phyloP scores from a whole-genome alignment of 1,140 invertebrate genomes.

The Drosophila parabipectinata region DNA sequence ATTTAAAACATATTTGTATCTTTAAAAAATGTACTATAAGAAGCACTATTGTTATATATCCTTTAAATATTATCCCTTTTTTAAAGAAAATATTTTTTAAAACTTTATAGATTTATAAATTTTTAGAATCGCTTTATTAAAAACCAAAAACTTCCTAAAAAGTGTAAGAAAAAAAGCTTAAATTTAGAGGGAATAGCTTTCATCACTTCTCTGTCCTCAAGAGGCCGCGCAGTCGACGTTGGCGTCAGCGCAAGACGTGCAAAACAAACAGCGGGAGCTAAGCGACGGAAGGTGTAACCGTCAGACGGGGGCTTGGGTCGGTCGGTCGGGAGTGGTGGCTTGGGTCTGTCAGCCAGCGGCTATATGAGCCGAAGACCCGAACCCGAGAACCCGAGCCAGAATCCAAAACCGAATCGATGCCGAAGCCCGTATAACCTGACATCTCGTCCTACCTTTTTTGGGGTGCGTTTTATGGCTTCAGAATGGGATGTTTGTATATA shows the following conservation, averaged over 20 bases:
- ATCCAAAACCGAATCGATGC: conserved; percentile 10
- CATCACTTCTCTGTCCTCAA: conserved; percentile 16
- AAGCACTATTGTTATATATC: too few species aligned
- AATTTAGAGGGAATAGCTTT: background rate
- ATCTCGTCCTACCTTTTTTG: conserved; percentile 65
- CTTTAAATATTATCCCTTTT: too few species aligned
- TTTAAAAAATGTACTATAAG: too few species aligned
- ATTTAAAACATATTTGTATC: too few species aligned
- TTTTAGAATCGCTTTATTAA: too few species aligned
- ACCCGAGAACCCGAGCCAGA: conserved; percentile 3
- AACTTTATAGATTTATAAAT: too few species aligned
- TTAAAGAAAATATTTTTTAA: too few species aligned
- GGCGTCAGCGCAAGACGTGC: conserved; percentile 57
- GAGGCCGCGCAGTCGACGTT: conserved; percentile 15
- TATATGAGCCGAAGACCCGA: conserved; percentile 33
- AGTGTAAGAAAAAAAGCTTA: background rate
- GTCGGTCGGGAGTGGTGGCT: background rate
- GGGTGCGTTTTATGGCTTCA: conserved; percentile 60
- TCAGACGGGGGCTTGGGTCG: conserved; percentile 2
- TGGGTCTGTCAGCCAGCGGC: conserved; percentile 32
- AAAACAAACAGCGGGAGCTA: conserved; percentile 62
- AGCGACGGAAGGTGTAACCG: conserved; percentile 32
- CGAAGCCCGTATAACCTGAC: conserved; percentile 39
- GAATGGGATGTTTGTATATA: conserved; percentile 38
- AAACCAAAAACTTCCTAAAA: background rate